Base-by-base conservation (phyloP, 2,888 invertebrate genomes). In the Mesoligia furuncula region DNA sequence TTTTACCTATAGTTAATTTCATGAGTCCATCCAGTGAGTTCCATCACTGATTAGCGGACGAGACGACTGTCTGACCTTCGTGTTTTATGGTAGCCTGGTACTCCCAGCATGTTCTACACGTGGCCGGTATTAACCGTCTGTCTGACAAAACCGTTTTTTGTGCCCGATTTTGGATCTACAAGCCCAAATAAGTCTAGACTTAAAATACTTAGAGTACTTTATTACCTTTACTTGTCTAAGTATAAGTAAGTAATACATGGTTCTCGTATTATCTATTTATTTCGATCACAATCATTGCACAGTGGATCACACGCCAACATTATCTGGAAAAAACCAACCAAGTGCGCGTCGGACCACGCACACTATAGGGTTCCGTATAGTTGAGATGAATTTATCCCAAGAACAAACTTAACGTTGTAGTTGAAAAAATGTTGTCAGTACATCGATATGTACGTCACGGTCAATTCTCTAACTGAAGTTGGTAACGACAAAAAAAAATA, bases 51-150 rank as follows among this genome's bases (percentile, higher is more conserved):
- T 72, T 81, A 81, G 57, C 57, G 45, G 64, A 54, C 85, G 68
- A 83, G 81, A 83, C 77, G 57, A 27, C 64, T 51, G 73, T 81
- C 77, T 85, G 82, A 61, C 83, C 82, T 85, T 83, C 66, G 54
- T 61, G 17, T 39, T 59, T 68, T 83, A 85, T 83, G 82, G 5
- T 31, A 64, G 51, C 85, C 83, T 83, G 73, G 85, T 83, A 85
- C 68, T 65, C 75, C 13, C 67, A 77, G 81, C 75, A 51, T 57
- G 67, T 24, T 57, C 48, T 84, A 82, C 80, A 84, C 81, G 74
- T 72, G 82, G 48, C n/a, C 27, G 57, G 48, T 70, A 68, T 59
- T 79, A 75, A 36, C 42, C 42, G 77, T 77, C 70, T 39, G 76
- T 66, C 79, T 81, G 17, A 78, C 20, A 61, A 48, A 62, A 81